Evolutionary conservation across 2,888 invertebrate genomes (phyloP), one percentile per base, ranked within the genome.

Genomic region (Agrilus mali): DNA sequence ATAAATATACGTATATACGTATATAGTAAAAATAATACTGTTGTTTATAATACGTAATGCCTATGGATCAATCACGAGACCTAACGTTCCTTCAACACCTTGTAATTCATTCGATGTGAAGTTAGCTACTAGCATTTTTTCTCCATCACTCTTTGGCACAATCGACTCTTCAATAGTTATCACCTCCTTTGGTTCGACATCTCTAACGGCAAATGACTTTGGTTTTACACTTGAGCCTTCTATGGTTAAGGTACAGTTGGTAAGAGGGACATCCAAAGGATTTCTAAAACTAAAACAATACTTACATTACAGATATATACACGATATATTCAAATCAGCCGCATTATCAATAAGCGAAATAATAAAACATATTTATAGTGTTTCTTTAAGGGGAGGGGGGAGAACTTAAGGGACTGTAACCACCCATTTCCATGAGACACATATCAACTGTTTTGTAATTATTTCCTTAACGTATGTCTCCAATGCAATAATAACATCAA

Each of bases 201-300:
- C 77, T 16, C 78, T 74, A 69, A 67, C 73, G 47, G 67, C 63
- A 47, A 76, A 70, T 61, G 74, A 72, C 61, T 75, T 71, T 33
- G 78, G 77, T 55, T 76, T 68, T 7, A 81, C 62, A 36, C 83
- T 82, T 7, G 79, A 73, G 20, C 83, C 84, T 67, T 84, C 84
- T 44, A 83, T 72, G 2, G 75, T 77, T 60, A 82, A 78, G 58
- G 71, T 72, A 64, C 83, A 83, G 48, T 77, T 72, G 2, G 80
- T 80, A 47, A 85, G 65, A 13, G 74, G 66, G 2, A 71, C 67
- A 45, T 71, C 71, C 55, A 85, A 60, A 13, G 84, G 83, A 60
- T 84, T 85, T 57, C 72, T 74, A 68, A 83, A 79, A 60, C 75
- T 73, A 57, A 36, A 54, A 50, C 38, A 48, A 39, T 33, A 42